A percentile compares a stretch with the other conserved stretches of the same genome.
phyloP scores from a whole-genome alignment of 64 coral and sea anemone species.

The Stichodactyla mertensii region DNA sequence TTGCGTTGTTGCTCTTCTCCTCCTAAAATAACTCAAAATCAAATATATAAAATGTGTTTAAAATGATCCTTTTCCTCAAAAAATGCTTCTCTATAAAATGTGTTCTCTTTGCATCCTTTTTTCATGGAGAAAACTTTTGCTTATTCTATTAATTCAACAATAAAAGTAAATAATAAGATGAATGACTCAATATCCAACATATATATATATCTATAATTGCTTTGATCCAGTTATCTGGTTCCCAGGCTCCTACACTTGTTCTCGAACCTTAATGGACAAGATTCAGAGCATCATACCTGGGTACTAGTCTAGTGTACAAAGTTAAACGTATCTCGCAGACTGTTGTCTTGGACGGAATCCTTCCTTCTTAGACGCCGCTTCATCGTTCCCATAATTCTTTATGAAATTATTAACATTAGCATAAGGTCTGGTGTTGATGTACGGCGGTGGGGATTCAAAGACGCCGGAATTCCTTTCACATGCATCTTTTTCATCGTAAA shows the following conservation, averaged over 20 bases:
- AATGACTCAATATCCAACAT: neutral
- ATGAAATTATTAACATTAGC: constrained; percentile 4
- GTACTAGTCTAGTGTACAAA: neutral
- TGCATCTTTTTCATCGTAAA: constrained; percentile 64
- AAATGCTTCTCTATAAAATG: neutral
- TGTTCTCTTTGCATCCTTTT: neutral
- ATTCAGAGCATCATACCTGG: neutral
- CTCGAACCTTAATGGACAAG: neutral
- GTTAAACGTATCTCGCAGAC: constrained; percentile 61
- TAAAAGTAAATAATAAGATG: neutral
- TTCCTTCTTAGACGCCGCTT: neutral
- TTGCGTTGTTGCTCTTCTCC: neutral
- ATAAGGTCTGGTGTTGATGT: constrained; percentile 30
- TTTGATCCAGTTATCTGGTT: neutral
- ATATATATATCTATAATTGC: neutral
- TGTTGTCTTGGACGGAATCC: constrained; percentile 33
- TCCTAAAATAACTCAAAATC: neutral
- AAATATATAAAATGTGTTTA: neutral
- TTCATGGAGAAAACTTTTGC: neutral
- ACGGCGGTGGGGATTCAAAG: constrained; percentile 49
- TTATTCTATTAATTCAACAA: neutral
- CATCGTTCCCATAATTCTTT: constrained; percentile 1
- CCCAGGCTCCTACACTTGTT: neutral
- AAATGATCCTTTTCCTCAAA: neutral
- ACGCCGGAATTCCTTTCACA: constrained; percentile 76